phyloP scores from a whole-genome alignment of 2,888 invertebrate genomes.

The Nycteola revayana region DNA sequence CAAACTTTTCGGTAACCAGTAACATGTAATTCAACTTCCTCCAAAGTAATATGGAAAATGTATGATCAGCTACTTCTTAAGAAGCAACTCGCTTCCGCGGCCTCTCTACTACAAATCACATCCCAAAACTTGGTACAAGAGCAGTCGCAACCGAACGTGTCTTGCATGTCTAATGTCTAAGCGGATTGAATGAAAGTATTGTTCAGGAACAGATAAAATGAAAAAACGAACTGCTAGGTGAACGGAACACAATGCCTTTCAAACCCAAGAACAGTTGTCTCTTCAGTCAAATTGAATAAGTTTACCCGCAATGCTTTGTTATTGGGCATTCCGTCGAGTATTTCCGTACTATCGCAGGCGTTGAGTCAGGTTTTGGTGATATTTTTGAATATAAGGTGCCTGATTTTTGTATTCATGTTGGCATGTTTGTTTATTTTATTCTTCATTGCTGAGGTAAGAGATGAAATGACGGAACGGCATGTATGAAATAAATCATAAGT shows the following conservation, averaged over 20 bases:
- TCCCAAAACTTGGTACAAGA: constrained; percentile 44
- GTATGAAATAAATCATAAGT: no score
- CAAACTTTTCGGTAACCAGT: no score
- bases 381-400: constrained; percentile 13
- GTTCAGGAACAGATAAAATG: constrained; percentile 65
- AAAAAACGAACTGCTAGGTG: constrained; percentile 55
- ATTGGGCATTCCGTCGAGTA: constrained; percentile 46
- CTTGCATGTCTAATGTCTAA: constrained; percentile 66
- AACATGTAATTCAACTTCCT: no score
- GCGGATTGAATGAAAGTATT: constrained; percentile 74
- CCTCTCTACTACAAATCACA: constrained; percentile 34
- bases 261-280: constrained; percentile 71
- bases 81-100: constrained; percentile 28
- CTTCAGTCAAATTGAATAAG: constrained; percentile 75
- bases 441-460: no score
- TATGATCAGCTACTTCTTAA: neutral
- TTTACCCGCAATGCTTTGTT: constrained; percentile 65
- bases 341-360: constrained; percentile 38
- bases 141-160: constrained; percentile 63
- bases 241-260: constrained; percentile 63
- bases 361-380: constrained; percentile 26
- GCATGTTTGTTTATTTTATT: constrained; percentile 2
- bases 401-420: constrained; percentile 9
- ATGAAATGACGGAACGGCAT: no score
- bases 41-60: no score